phyloP scores from a whole-genome alignment of 2,888 invertebrate genomes.

The Phortica okadai region DNA sequence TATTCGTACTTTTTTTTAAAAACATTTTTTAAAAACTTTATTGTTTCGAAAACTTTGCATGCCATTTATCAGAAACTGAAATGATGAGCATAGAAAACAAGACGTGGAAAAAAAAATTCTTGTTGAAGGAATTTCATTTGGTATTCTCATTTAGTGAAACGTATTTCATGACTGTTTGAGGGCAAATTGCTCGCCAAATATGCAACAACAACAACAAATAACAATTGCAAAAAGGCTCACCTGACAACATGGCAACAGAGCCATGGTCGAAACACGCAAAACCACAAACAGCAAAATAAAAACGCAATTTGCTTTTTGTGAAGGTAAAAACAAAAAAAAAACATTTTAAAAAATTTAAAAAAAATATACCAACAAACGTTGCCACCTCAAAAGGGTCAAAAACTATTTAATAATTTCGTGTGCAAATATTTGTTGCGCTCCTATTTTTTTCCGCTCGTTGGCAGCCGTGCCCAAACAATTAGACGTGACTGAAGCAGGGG shows the following conservation, averaged over 20 bases:
- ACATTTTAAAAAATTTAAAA: background rate
- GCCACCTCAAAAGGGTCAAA: background rate
- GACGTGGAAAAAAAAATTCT: background rate
- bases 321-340: background rate
- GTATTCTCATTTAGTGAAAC: too few relatives aligned
- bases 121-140: background rate
- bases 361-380: too few relatives aligned
- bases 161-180: too few relatives aligned
- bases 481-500: background rate
- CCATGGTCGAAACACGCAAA: background rate
- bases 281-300: background rate
- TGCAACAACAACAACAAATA: background rate
- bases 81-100: background rate
- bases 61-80: background rate
- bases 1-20: background rate
- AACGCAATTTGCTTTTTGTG: too few relatives aligned
- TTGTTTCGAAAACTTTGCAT: slow-evolving; percentile 5
- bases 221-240: background rate
- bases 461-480: background rate
- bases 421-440: slow-evolving; percentile 11
- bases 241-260: too few relatives aligned
- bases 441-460: too few relatives aligned
- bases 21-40: slow-evolving; percentile 15
- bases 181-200: background rate
- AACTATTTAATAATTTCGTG: slow-evolving; percentile 11